These are phyloP conservation scores for Lindbergichthys nudifrons DNA, from an alignment of 2,797 vertebrate species.

Conservation along the genomic window DNA sequence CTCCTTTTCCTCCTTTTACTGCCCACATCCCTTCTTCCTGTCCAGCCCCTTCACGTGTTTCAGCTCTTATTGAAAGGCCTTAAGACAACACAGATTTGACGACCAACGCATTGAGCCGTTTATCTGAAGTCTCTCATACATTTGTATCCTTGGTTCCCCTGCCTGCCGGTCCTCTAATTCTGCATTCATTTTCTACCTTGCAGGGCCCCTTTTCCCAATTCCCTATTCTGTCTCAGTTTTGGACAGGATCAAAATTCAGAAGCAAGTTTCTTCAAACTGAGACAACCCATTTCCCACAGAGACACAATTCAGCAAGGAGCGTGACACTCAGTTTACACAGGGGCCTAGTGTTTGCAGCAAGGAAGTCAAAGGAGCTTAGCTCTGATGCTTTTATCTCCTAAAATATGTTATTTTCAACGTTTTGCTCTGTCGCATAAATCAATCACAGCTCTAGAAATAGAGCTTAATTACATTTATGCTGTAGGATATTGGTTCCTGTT, in stretches of 20 bases:
- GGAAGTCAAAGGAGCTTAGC: conserved; percentile 6
- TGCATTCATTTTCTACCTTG: background rate
- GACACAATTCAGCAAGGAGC: conserved; percentile 16
- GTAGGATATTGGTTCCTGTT: background rate
- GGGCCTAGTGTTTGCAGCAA: conserved; percentile 20
- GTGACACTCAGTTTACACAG: conserved; percentile 18
- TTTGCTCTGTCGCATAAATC: background rate
- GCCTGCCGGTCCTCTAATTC: background rate
- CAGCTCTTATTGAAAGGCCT: conserved; percentile 76
- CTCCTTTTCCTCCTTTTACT: background rate
- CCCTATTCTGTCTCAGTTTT: conserved; percentile 9
- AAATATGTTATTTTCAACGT: conserved; percentile 13
- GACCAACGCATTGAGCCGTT: conserved; percentile 23
- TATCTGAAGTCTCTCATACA: conserved; percentile 50
- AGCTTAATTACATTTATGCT: background rate
- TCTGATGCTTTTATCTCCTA: conserved; percentile 1
- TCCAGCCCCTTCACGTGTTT: conserved; percentile 16
- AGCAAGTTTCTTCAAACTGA: background rate
- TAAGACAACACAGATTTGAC: conserved; percentile 81
- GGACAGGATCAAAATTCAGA: conserved; percentile 13
- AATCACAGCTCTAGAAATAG: conserved; percentile 6
- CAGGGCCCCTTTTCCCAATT: conserved; percentile 16
- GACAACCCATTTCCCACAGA: conserved; percentile 24
- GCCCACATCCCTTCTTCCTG: conserved; percentile 13
- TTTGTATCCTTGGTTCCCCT: conserved; percentile 16